Evolutionary conservation across 2,888 invertebrate species (phyloP), one percentile per base, ranked within the genome.

Genomic region (Cylloceria caligata): DNA sequence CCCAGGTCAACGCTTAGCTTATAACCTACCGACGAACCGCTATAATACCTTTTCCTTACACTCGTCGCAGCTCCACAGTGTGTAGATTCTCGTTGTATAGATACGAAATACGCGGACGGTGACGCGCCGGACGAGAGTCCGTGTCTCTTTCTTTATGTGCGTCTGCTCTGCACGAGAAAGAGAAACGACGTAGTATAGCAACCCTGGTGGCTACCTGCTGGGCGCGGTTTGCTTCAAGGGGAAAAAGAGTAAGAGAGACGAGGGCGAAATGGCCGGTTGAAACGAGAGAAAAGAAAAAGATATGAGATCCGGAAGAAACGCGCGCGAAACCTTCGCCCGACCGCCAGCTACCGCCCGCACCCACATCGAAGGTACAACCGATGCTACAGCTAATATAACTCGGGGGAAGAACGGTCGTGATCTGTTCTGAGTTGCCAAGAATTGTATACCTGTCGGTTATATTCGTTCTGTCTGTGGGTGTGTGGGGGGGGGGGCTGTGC

Each of bases 281-380:
- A 30, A 68, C 34, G 57, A 57, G 60, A 78, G 19, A 65, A 71
- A 55, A 36, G n/a, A 24, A 39, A 47, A 79, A 79, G 80, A 80
- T 72, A 75, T 68, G 83, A 67, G 81, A 73, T 82, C 74, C 85
- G 84, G 84, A 84, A 87, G 86, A 87, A 83, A 83, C 83, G 84
- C 83, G 84, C 67, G 85, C 64, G 84, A 85, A 88, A 82, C 84
- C 80, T 67, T 81, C 74, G 76, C 77, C 84, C 84, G 86, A 86
- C 5, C n/a, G n/a, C 16, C 42, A 45, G 0, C 42, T 83, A 86
- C 80, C 87, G 86, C 85, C 83, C 84, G 85, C 86, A 69, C 55
- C 55, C 69, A 13, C 55, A 49, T 13, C 11, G 2, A 49, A 9
- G 39, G 39, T 39, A 39, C 39, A 39, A 39, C 9, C 39, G 2